Conservation (phyloP, 2,113 vertebrate genomes). For the Microcebus griseorufus region DNA sequence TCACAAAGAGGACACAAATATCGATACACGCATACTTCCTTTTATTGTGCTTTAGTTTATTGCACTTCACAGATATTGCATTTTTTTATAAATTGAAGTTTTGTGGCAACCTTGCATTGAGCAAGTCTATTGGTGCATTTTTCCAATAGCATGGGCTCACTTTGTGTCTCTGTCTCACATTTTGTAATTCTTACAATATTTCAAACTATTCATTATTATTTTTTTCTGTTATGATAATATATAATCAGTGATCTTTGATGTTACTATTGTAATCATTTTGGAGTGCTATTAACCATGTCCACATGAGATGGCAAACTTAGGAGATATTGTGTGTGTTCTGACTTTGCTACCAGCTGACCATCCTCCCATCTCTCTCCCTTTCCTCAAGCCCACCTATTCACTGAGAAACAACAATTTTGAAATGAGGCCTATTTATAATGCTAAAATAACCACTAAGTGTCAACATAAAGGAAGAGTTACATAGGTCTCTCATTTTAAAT, state of each 20-base stretch:
- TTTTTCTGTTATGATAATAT: neutral
- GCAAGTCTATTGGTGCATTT: neutral
- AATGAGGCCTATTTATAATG: neutral
- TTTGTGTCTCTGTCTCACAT: neutral
- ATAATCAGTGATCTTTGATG: neutral
- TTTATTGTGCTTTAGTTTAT: neutral
- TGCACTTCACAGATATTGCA: neutral
- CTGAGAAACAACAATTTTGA: neutral
- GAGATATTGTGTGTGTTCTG: neutral
- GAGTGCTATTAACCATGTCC: neutral
- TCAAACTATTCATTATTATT: neutral
- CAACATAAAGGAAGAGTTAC: neutral
- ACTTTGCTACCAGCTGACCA: neutral
- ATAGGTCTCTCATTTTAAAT: neutral
- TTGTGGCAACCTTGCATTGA: neutral
- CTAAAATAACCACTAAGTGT: neutral
- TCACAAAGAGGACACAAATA: neutral
- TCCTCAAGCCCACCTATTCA: neutral
- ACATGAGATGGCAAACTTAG: neutral
- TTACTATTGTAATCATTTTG: neutral
- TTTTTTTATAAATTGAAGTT: neutral
- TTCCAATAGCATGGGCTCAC: neutral
- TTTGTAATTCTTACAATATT: neutral
- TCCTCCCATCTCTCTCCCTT: neutral
- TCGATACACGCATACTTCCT: neutral